Evolutionary conservation across 1,140 invertebrate species (phyloP), one percentile per base, ranked within the genome.

Genomic region (Leptinotarsa lineolata): DNA sequence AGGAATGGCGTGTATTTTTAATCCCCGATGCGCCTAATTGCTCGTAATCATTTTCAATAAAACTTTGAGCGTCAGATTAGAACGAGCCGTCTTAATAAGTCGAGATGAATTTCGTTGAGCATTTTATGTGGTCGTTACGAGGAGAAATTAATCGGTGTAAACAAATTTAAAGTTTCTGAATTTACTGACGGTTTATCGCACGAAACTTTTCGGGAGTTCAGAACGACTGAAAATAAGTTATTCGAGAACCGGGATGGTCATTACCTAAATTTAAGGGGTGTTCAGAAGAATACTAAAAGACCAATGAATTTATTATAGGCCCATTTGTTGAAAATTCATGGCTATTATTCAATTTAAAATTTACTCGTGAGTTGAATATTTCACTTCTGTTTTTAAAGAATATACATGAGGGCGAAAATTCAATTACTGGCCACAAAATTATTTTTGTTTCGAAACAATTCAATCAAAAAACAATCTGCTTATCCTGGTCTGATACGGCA

Each of bases 1-100:
- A 18, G 61, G 21, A 64, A 64, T 21, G 22, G 20, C 24, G 61
- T 64, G 13, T 64, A 64, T 64, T 64, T 60, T 64, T 21, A 64
- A 54, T 54, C 48, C 48, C n/a, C 48, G 48, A 13, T 54, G 48
- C 48, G 48, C 48, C 48, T 54, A 54, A 54, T 54, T 54, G 48
- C 48, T 18, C n/a, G 48, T 18, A 54, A 54, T 54, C 48, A 54
- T 54, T 54, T 54, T 54, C 48, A 54, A 54, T 54, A 54, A 54
- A 54, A 54, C 15, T 54, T 54, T 54, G 48, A 54, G n/a, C 48
- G 16, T 54, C 48, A 54, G 48, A 54, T 54, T 54, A 54, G 48
- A 18, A 54, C 48, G 48, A 18, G 48, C 48, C 48, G n/a, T 54
- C 48, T 54, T 54, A n/a, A 54, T 54, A 54, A 54, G 48, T 54